Evolutionary conservation across 1,140 invertebrate genomes (phyloP).

Genomic region (Apis laboriosa): DNA sequence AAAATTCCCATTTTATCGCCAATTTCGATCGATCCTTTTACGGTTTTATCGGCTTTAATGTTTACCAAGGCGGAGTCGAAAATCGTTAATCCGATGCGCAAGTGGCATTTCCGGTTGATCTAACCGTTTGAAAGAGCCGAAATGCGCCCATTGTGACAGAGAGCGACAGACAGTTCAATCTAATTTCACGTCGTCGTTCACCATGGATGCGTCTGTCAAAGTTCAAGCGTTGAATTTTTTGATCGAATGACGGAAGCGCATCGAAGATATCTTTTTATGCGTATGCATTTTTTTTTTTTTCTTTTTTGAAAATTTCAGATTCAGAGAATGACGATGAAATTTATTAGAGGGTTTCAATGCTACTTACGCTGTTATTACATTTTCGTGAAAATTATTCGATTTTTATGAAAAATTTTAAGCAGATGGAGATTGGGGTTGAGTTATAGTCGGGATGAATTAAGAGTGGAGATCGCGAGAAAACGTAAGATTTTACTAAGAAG

Average conservation of each 20-base stretch:
- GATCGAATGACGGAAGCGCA: no score
- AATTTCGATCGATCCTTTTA: no score
- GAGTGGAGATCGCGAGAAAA: not conserved
- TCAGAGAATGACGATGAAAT: not conserved
- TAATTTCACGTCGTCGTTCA: conserved; percentile 14
- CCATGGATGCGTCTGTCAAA: conserved; percentile 4
- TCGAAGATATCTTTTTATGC: rapidly evolving
- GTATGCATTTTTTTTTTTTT: not conserved
- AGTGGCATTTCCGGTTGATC: conserved; percentile 49
- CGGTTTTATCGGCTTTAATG: not conserved
- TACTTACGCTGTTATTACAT: no score
- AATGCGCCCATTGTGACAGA: conserved; percentile 24
- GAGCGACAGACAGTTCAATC: conserved; percentile 26
- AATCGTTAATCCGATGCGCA: conserved; percentile 39
- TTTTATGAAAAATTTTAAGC: not conserved
- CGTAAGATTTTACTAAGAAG: not conserved
- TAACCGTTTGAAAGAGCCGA: conserved; percentile 41
- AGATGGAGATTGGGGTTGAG: not conserved
- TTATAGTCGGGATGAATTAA: not conserved
- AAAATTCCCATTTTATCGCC: not conserved
- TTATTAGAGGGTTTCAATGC: no score
- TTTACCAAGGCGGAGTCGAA: conserved; percentile 8
- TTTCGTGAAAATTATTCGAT: not conserved
- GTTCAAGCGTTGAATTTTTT: conserved; percentile 19
- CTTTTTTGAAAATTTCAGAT: not conserved